Conservation (phyloP, 1,140 invertebrate species). For the Paracyclopina nana region DNA sequence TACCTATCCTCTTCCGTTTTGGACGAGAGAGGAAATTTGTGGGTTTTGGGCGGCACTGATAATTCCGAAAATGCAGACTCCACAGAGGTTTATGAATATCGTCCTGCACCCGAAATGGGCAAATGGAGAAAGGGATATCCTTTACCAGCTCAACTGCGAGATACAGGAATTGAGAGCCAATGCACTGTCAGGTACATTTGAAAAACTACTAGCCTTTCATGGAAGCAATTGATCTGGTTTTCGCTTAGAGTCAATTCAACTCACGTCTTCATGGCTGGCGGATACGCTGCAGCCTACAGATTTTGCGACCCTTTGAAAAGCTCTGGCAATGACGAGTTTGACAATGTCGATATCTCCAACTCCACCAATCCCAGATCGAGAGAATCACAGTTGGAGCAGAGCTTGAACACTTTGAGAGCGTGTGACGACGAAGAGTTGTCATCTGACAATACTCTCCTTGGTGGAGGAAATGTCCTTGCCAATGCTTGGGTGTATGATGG, state of each 20-base stretch:
- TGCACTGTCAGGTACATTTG: not conserved
- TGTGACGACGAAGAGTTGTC: too few species aligned
- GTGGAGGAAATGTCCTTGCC: not conserved
- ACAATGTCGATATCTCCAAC: too few species aligned
- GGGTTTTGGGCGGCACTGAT: not conserved
- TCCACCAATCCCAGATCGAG: too few species aligned
- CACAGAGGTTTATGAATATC: not conserved
- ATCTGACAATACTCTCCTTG: too few species aligned
- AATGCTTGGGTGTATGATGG: not conserved
- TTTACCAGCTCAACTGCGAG: not conserved
- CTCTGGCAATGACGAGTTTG: too few species aligned
- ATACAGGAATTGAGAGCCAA: not conserved
- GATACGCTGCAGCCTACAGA: too few species aligned
- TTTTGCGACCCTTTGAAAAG: too few species aligned
- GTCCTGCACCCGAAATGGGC: too few species aligned
- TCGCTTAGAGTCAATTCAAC: not conserved
- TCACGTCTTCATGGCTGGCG: not conserved
- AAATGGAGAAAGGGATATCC: not conserved
- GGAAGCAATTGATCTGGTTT: not conserved
- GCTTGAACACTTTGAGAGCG: too few species aligned
- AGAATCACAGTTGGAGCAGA: too few species aligned
- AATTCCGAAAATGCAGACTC: not conserved
- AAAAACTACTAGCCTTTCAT: not conserved
- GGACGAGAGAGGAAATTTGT: not conserved
- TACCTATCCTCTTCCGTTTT: not conserved